Base-by-base conservation (phyloP, 2,113 vertebrate species). In the Holacanthus passer region DNA sequence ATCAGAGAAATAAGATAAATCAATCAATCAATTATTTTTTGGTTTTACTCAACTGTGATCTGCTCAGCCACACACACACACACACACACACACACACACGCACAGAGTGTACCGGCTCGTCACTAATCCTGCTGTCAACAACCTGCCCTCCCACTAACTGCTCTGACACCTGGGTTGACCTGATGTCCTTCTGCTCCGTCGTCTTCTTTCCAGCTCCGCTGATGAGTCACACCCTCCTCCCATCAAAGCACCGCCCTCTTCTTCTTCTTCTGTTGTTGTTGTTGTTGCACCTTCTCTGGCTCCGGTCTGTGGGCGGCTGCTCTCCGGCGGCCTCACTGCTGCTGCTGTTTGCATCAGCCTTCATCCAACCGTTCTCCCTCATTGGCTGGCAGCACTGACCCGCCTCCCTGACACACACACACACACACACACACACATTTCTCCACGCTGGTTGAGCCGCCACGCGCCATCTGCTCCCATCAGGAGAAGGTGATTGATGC, bases 391-490 rank as follows among this genome's bases (percentile, higher is more conserved):
- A 29, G 29, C 71, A 53, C 19, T 29, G 3, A 24, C 45, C 45
- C 29, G 11, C 63, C 16, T 31, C 67, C 9, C 35, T 1, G 3
- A 69, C 63, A 45, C 6, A 66, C n/a, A 76, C 55, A 76, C 72
- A 84, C 75, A 68, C 64, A 79, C 52, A 67, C 69, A 60, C 47
- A 53, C 52, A 75, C 53, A 73, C 67, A 22, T 52, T 39, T 47
- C 66, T 68, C n/a, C 73, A 37, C 32, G 5, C 31, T 29, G 59
- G 74, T 43, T 62, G 78, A 70, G 67, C 72, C 7, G 67, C 64
- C 58, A 67, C 47, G 43, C 41, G 47, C 89, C 87, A 91, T 87
- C 87, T 91, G 89, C 87, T 89, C 85, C 80, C 89, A 82, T 82
- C 83, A 84, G 85, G 58, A 79, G 73, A 39, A 13, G 73, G 50